Conservation (phyloP, 2,113 vertebrate species). For the Tetraodon nigroviridis region DNA sequence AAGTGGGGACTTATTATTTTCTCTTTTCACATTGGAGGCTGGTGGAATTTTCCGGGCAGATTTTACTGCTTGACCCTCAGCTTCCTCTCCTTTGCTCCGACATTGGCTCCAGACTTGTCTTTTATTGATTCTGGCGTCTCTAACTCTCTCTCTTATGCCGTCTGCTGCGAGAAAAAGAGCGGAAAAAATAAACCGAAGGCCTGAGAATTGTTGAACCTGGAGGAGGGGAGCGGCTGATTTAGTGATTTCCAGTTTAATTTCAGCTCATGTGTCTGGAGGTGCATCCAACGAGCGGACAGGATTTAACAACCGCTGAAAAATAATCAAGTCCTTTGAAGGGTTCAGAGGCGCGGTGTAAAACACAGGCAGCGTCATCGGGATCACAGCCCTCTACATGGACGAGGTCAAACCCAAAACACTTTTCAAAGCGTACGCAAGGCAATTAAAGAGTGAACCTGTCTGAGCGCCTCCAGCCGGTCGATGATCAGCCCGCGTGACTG, state of each 20-base stretch:
- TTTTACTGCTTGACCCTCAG: constrained; percentile 36
- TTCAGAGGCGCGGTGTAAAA: constrained; percentile 69
- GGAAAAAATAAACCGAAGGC: constrained; percentile 1
- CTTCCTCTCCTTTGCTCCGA: constrained; percentile 25
- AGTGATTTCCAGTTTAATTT: constrained; percentile 27
- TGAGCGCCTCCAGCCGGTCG: constrained; percentile 39
- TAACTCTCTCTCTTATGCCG: constrained; percentile 39
- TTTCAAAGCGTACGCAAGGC: constrained; percentile 48
- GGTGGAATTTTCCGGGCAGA: constrained; percentile 36
- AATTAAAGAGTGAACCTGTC: constrained; percentile 53
- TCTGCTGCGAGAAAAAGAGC: constrained; percentile 37
- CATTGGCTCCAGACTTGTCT: constrained; percentile 62
- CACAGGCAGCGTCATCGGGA: constrained; percentile 65
- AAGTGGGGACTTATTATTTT: neutral
- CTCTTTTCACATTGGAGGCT: constrained; percentile 32
- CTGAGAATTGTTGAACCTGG: constrained; percentile 7
- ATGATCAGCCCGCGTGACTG: constrained; percentile 31
- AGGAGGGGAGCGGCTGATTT: constrained; percentile 32
- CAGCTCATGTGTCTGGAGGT: neutral
- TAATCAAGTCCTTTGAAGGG: constrained; percentile 60
- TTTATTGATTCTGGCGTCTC: constrained; percentile 73
- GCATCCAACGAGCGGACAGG: constrained; percentile 20
- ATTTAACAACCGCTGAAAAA: constrained; percentile 60
- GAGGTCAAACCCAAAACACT: constrained; percentile 65
- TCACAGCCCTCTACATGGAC: constrained; percentile 54